phyloP scores from a whole-genome alignment of 2,797 vertebrate genomes.

The Chromis chromis region DNA sequence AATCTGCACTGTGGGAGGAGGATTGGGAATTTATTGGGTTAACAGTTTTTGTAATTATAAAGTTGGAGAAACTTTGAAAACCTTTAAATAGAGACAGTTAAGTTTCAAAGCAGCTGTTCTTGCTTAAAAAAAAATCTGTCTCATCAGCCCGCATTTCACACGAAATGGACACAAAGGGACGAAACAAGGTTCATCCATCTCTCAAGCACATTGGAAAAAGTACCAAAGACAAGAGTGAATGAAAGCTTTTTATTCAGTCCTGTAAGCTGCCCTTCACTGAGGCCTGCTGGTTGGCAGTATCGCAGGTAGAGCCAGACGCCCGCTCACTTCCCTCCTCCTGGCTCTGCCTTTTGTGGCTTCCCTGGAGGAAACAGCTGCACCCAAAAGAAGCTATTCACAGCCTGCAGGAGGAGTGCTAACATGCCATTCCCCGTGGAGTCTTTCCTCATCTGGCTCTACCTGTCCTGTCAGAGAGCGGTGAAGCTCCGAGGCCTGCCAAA shows the following conservation, averaged over 20 bases:
- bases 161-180: constrained; percentile 62
- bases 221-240: constrained; percentile 82
- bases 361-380: constrained; percentile 78
- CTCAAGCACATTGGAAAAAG: constrained; percentile 78
- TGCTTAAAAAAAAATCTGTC: constrained; percentile 61
- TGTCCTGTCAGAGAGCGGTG: constrained; percentile 52
- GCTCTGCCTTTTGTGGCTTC: constrained; percentile 54
- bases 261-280: constrained; percentile 56
- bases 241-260: constrained; percentile 73
- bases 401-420: constrained; percentile 59
- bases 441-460: constrained; percentile 72
- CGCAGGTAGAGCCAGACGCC: constrained; percentile 79
- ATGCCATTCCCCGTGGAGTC: constrained; percentile 52
- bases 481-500: constrained; percentile 35
- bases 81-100: constrained; percentile 69
- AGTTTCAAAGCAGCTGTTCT: constrained; percentile 87
- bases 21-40: constrained; percentile 45
- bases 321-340: constrained; percentile 63
- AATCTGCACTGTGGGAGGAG: constrained; percentile 62
- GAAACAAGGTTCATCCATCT: constrained; percentile 63
- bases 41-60: constrained; percentile 44
- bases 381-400: constrained; percentile 77
- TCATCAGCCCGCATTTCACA: constrained; percentile 69
- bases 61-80: constrained; percentile 58
- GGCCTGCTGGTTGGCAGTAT: constrained; percentile 67